Evolutionary conservation across 2,113 vertebrate genomes (phyloP), one percentile per base, ranked within the genome.

Genomic region (Amblyopsis rosae): DNA sequence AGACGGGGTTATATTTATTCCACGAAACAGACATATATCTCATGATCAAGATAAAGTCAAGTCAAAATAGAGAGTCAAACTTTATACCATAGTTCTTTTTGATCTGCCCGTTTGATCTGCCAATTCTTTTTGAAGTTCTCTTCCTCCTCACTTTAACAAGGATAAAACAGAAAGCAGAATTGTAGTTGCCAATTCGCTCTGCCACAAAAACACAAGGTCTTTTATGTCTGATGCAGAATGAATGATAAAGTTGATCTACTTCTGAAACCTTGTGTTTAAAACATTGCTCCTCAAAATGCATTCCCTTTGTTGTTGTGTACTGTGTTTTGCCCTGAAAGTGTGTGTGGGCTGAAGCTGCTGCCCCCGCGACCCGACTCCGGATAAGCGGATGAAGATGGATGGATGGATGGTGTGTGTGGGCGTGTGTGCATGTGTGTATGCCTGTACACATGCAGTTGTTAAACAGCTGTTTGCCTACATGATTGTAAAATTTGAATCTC

Each of bases 71-170:
- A 64, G 69, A 81, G 77, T 81, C 73, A 68, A 85, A 87, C 75
- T 76, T 79, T 65, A 67, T 67, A 61, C 78, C 75, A 50, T 49
- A 59, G 69, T 68, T 41, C 67, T 86, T 84, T 88, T 77, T 86
- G 75, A 80, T 85, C 72, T 61, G 17, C 2, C 49, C 65, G 68
- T 88, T 86, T 90, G 86, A 90, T 91, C 86, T 87, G 63, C 69
- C 62, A 79, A 81, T 88, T 90, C 86, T 82, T 82, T 88, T 90
- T 90, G 88, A 90, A 87, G 87, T 71, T 67, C 75, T 83, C 85
- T 82, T 82, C 79, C 82, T 87, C 70, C 72, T 69, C 80, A 77
- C 75, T 82, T 85, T 83, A 88, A 85, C 83, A 75, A 73, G 78
- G 82, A 88, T 88, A 85, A 80, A 88, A 88, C 86, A 85, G 82